These are phyloP conservation scores for Psylliodes chrysocephalus DNA, from an alignment of 2,888 invertebrate genomes.

Conservation along the genomic window DNA sequence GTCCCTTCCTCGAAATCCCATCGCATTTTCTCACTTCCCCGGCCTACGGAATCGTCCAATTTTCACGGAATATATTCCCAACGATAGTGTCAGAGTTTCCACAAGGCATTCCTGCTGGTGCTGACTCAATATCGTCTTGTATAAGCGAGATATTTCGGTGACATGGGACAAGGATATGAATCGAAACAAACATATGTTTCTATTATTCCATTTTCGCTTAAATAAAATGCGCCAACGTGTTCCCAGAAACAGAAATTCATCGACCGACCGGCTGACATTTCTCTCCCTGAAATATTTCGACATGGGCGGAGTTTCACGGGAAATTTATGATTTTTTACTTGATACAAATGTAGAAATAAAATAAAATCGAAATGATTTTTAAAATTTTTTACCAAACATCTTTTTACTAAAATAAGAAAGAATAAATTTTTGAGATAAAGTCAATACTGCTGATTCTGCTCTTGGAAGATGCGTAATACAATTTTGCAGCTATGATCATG, in stretches of 20 bases:
- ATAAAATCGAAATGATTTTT: too few relatives aligned
- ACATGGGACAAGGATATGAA: constrained; percentile 32
- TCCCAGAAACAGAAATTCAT: constrained; percentile 21
- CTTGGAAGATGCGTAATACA: too few relatives aligned
- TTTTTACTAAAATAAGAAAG: too few relatives aligned
- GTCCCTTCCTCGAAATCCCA: not conserved
- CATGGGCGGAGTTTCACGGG: constrained; percentile 1
- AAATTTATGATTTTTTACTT: too few relatives aligned
- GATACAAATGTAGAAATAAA: too few relatives aligned
- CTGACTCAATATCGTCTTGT: constrained; percentile 34
- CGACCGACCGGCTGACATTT: constrained; percentile 15
- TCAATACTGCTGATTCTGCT: too few relatives aligned
- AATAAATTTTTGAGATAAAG: too few relatives aligned
- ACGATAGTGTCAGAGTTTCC: constrained; percentile 22
- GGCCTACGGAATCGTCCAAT: constrained; percentile 22
- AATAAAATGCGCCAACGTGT: constrained; percentile 31
- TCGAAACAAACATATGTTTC: constrained; percentile 36
- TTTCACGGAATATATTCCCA: constrained; percentile 21
- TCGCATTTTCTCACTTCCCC: constrained; percentile 22
- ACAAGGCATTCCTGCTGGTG: constrained; percentile 12
- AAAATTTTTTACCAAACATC: too few relatives aligned
- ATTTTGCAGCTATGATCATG: too few relatives aligned
- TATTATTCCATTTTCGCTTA: constrained; percentile 39
- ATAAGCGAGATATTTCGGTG: constrained; percentile 29
- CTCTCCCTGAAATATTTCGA: not conserved